These are phyloP conservation scores for Xyrichtys novacula DNA, from an alignment of 2,797 vertebrate genomes.

Conservation along the genomic window DNA sequence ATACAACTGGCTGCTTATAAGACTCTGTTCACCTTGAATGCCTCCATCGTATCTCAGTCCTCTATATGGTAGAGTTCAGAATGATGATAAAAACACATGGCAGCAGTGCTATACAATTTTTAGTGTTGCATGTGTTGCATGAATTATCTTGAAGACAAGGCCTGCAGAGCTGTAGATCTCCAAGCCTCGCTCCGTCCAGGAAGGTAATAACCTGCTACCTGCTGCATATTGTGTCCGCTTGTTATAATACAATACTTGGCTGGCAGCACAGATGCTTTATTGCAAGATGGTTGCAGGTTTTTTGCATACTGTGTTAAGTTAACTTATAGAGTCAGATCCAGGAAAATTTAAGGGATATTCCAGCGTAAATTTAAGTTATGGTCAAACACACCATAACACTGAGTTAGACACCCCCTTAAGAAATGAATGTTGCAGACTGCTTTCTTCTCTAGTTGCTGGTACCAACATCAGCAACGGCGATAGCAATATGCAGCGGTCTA, in stretches of 20 bases:
- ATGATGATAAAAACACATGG: slow-evolving; percentile 40
- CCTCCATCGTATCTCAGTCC: neutral
- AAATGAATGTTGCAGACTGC: too few relatives aligned
- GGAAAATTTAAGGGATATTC: too few relatives aligned
- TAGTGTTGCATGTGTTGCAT: slow-evolving; percentile 61
- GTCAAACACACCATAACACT: too few relatives aligned
- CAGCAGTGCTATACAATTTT: slow-evolving; percentile 56
- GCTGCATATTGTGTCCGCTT: slow-evolving; percentile 49
- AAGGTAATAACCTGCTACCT: slow-evolving; percentile 57
- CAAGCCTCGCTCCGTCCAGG: neutral
- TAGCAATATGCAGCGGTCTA: too few relatives aligned
- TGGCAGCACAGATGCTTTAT: neutral
- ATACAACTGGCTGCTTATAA: neutral
- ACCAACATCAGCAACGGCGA: too few relatives aligned
- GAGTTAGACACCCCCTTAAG: too few relatives aligned
- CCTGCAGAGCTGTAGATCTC: slow-evolving; percentile 52
- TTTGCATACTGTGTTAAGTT: neutral
- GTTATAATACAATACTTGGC: neutral
- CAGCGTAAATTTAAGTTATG: too few relatives aligned
- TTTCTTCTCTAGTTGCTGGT: too few relatives aligned
- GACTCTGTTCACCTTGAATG: slow-evolving; percentile 17
- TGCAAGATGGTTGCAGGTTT: neutral
- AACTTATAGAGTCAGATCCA: too few relatives aligned
- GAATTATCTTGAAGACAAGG: slow-evolving; percentile 79
- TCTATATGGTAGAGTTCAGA: slow-evolving; percentile 31